These are phyloP conservation scores for Lepidonotus clava DNA, from an alignment of 2,888 invertebrate species.

Conservation along the genomic window DNA sequence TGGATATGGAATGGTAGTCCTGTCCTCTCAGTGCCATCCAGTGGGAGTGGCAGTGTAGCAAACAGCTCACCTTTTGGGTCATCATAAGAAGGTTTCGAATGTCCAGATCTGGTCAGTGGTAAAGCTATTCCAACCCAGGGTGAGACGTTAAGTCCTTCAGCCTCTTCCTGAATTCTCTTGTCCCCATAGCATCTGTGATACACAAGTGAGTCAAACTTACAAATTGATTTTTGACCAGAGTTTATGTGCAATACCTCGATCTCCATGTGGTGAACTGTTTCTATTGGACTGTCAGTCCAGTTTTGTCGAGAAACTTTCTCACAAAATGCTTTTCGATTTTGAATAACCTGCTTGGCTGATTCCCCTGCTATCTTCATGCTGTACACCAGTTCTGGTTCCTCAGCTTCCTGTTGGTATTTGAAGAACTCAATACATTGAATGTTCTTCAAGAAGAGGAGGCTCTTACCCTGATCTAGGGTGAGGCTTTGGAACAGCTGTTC, in stretches of 20 bases:
- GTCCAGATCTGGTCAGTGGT: background rate
- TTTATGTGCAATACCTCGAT: background rate
- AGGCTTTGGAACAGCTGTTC: background rate
- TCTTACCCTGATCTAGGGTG: background rate
- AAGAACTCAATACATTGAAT: background rate
- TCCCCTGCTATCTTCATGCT: background rate
- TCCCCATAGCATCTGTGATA: background rate
- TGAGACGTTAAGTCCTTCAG: background rate
- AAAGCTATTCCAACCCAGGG: slow-evolving; percentile 1
- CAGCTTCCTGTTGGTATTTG: background rate
- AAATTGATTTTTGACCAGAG: background rate
- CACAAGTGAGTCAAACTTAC: background rate
- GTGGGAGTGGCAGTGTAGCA: background rate
- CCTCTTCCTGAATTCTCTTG: background rate
- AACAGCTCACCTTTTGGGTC: background rate
- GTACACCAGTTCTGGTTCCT: background rate
- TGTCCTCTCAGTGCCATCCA: background rate
- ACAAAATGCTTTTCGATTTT: background rate
- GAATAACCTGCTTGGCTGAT: background rate
- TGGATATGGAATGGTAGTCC: background rate
- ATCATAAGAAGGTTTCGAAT: background rate
- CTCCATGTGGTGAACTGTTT: background rate
- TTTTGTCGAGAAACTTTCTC: background rate
- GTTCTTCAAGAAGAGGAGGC: background rate
- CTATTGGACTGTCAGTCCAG: background rate